Evolutionary conservation across 2,113 vertebrate genomes (phyloP).

Genomic region (Plecturocebus donacophilus): DNA sequence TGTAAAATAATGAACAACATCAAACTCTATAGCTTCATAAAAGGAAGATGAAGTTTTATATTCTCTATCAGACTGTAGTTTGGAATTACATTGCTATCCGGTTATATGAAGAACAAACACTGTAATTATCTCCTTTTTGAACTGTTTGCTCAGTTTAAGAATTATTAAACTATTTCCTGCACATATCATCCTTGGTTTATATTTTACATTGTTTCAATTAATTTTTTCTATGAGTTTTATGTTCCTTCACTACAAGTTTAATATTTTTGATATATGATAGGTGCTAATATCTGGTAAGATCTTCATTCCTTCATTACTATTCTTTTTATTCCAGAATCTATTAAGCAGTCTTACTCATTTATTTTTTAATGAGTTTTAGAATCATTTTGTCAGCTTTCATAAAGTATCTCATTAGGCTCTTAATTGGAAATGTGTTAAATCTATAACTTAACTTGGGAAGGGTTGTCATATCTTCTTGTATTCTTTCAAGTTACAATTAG

Average conservation of each 20-base stretch:
- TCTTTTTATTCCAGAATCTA: conserved; percentile 51
- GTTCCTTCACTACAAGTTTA: not conserved
- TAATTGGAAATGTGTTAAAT: conserved; percentile 54
- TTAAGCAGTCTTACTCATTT: conserved; percentile 47
- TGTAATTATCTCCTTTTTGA: not conserved
- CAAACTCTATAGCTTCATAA: not conserved
- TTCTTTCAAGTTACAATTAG: conserved; percentile 23
- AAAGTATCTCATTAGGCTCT: conserved; percentile 53
- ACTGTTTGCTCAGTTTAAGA: not conserved
- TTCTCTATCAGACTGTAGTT: not conserved
- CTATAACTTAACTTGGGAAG: conserved; percentile 38
- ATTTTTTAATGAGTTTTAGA: conserved; percentile 61
- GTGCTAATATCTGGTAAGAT: not conserved
- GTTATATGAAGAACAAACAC: not conserved
- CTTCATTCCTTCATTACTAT: conserved; percentile 30
- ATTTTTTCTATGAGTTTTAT: not conserved
- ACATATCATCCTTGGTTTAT: not conserved
- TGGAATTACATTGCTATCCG: not conserved
- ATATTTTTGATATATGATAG: conserved; percentile 40
- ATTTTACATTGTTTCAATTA: not conserved
- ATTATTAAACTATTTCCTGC: not conserved
- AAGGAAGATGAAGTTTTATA: not conserved
- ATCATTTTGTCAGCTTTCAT: conserved; percentile 60
- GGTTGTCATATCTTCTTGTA: not conserved
- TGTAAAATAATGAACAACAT: not conserved